Evolutionary conservation across 2,113 vertebrate species (phyloP).

Genomic region (Herpetotheres cachinnans): DNA sequence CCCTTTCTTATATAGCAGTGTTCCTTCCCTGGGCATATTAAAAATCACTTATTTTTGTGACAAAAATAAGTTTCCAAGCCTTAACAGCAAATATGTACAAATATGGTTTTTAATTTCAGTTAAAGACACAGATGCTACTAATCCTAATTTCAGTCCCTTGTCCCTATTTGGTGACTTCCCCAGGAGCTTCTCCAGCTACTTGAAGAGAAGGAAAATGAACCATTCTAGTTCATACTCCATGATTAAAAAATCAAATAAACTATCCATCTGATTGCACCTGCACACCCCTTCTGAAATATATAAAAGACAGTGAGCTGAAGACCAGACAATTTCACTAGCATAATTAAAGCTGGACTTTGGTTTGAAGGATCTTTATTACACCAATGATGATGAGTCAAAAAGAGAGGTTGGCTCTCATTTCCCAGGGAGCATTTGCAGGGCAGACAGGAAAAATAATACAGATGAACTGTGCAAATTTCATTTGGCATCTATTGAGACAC

Average conservation of each 20-base stretch:
- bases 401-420: background rate
- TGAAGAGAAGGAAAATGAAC: background rate
- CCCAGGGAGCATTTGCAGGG: background rate
- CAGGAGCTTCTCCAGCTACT: background rate
- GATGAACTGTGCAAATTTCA: slow-evolving; percentile 20
- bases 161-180: background rate
- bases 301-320: background rate
- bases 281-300: background rate
- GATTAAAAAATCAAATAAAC: background rate
- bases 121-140: background rate
- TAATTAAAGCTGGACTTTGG: background rate
- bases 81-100: background rate
- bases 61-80: background rate
- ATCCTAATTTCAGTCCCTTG: background rate
- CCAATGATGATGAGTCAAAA: background rate
- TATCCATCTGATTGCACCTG: background rate
- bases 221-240: background rate
- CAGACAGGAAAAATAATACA: slow-evolving; percentile 13
- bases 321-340: background rate
- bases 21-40: background rate
- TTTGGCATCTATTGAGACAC: slow-evolving; percentile 20
- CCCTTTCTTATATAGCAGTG: background rate
- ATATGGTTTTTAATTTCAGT: background rate
- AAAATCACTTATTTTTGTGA: background rate
- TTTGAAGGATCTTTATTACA: background rate